Base-by-base conservation (phyloP, 2,797 vertebrate genomes). In the Smutsia gigantea region DNA sequence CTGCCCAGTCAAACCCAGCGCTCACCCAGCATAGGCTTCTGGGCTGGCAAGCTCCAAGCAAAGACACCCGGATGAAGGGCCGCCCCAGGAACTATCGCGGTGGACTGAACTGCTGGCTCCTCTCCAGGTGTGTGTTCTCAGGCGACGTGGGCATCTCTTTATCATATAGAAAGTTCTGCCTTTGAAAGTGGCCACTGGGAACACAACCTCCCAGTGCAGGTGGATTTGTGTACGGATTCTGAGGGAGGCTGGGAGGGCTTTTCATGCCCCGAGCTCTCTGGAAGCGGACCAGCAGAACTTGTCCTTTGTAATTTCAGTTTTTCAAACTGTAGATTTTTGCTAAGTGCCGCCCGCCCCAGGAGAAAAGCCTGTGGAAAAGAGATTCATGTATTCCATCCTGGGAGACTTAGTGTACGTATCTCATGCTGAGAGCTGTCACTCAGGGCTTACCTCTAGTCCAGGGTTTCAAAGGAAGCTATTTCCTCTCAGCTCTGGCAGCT, bases 191-290 rank as follows among this genome's bases (percentile, higher is more conserved):
- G 27, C 57, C 9, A 37, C 6, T 3, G 18, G 11, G 4, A 61
- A 3, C 29, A 3, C 12, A 5, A 37, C 37, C 13, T 42, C 57
- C 1, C 27, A 31, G 10, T 1, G 57, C 1, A 25, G 2, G 10
- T 2, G 27, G 57, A 23, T 21, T 27, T 42, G 55, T 42, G 78
- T 34, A 19, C 25, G 27, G 37, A 5, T 27, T 0, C 37, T 18
- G 37, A 81, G 17, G 29, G 78, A 29, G 34, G 34, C 31, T 1
- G 19, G 27, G 27, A 18, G 37, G 0, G 5, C 37, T 27, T 21
- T 25, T 4, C 31, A 23, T 21, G 29, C 46, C 14, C 69, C 5
- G 39, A 9, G 18, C 57, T 46, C 57, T 81, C 57, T 15, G 79
- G 39, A 14, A 4, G 1, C 17, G 57, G 57, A n/a, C 7, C 2